Evolutionary conservation across 30 jellyfish, hydroid and myxozoan genomes (phyloP), one percentile per base, ranked within the genome.

Genomic region (Rhopilema esculentum): DNA sequence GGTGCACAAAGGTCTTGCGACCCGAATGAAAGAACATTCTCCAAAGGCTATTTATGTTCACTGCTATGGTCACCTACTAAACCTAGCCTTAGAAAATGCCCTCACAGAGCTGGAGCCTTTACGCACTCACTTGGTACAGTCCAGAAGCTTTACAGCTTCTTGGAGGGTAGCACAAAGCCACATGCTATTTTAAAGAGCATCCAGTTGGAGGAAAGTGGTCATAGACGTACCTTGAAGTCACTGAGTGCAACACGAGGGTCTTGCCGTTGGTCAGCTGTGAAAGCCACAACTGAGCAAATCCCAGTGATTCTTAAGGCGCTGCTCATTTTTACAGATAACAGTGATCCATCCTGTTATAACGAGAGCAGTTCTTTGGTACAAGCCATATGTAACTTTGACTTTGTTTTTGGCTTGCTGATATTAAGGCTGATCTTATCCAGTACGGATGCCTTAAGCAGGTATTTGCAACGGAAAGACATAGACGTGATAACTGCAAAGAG

Each of bases 191-290:
- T 29, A 86, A 69, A 81, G 49, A 1, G 52, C 86, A 65, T 64
- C n/a, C 57, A 78, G 89, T 26, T 2, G 61, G 89, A 78, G 61
- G 83, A 78, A 20, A 15, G 22, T 62, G 31, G 65, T 49, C 63
- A 78, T 61, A 78, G 21, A 52, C 91, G 9, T 72, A 81, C 87
- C n/a, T 69, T 81, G 61, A 81, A 31, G 72, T 81, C 88, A 48
- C 18, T 25, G 84, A 81, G 91, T 81, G 71, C 84, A 17, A 81
- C 91, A 81, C 86, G 72, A n/a, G 65, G 91, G 91, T 64, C 73
- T 4, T 78, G 88, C 50, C 65, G 88, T 27, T 78, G 88, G 88
- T 51, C 22, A 66, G 83, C 83, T 51, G 89, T 52, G 0, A 78
- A 78, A 25, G 65, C 89, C 17, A 18, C 66, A 26, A 26, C 27